Percentiles rank a stretch among this genome's conserved stretches.
phyloP scores from a whole-genome alignment of 1,140 invertebrate genomes.

The Ostrea denselamellosa region DNA sequence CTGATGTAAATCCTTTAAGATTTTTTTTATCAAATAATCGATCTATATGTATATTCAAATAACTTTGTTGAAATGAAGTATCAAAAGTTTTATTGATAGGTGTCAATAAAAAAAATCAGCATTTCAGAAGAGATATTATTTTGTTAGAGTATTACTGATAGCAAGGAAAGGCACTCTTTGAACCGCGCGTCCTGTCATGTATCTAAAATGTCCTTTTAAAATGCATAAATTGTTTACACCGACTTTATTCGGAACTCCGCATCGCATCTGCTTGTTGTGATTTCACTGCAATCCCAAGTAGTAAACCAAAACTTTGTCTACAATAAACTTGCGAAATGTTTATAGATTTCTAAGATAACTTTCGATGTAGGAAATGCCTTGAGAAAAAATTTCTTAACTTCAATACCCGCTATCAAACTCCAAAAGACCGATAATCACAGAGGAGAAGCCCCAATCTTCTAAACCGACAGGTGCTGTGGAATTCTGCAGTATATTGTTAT shows the following conservation, averaged over 20 bases:
- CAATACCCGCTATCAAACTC: conserved; percentile 1
- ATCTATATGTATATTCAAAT: background rate
- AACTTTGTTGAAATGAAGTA: background rate
- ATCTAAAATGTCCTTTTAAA: conserved; percentile 22
- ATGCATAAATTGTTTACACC: conserved; percentile 11
- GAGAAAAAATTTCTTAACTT: conserved; percentile 9
- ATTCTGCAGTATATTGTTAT: conserved; percentile 1
- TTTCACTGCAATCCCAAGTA: background rate
- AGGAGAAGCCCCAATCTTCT: background rate
- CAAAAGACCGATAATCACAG: conserved; percentile 4
- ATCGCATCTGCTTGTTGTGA: background rate
- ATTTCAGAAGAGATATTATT: background rate
- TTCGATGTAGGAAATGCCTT: conserved; percentile 4
- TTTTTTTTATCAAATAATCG: background rate
- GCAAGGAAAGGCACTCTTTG: background rate
- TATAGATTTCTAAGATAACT: background rate
- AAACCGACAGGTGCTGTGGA: background rate
- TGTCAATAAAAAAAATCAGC: background rate
- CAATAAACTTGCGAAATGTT: conserved; percentile 6
- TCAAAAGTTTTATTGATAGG: background rate
- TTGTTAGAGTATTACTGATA: too few species aligned
- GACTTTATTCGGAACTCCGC: background rate
- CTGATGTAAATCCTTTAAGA: background rate
- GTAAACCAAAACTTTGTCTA: background rate
- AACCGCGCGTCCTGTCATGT: background rate